Evolutionary conservation across 2,797 vertebrate species (phyloP).

Genomic region (Sebastes taczanowskii): DNA sequence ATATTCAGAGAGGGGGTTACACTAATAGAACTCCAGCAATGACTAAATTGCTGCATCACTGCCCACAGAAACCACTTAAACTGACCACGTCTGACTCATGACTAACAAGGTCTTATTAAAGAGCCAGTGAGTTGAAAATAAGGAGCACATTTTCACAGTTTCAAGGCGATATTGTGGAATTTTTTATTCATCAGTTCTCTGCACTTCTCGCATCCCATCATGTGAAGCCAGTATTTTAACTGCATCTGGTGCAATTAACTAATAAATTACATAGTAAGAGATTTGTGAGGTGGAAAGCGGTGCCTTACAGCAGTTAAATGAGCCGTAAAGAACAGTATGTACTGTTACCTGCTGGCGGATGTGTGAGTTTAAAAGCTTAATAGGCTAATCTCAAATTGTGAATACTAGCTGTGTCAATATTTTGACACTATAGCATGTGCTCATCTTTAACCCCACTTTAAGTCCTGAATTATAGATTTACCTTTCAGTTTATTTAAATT

Average conservation of each 20-base stretch:
- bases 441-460: not conserved
- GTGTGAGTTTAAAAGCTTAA: conserved; percentile 1
- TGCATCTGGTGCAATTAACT: not conserved
- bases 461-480: not conserved
- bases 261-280: not conserved
- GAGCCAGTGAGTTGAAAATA: not conserved
- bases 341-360: not conserved
- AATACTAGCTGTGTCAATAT: conserved; percentile 8
- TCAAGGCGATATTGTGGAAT: not conserved
- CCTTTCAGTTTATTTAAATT: not conserved
- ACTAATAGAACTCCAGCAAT: not conserved
- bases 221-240: not conserved
- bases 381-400: not conserved
- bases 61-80: conserved; percentile 18
- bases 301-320: conserved; percentile 1
- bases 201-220: not conserved
- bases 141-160: not conserved
- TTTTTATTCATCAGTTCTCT: not conserved
- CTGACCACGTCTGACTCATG: conserved; percentile 43
- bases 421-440: not conserved
- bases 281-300: not conserved
- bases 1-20: not conserved
- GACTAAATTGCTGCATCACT: conserved; percentile 24
- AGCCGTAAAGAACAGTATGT: not conserved
- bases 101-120: not conserved